phyloP scores from a whole-genome alignment of 1,140 invertebrate species.

The Calliphora vicina region DNA sequence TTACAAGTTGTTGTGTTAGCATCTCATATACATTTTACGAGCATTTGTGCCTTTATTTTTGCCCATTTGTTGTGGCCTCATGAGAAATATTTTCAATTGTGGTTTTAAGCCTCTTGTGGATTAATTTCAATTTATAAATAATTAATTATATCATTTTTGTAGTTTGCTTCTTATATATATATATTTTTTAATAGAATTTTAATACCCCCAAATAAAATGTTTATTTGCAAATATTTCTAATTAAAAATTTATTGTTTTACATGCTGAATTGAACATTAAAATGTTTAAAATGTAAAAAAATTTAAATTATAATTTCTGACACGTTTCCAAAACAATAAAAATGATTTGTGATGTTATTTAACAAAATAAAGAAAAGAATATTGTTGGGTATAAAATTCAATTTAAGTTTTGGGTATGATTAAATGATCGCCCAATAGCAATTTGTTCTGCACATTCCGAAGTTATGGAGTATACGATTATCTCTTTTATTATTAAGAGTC shows the following conservation, averaged over 20 bases:
- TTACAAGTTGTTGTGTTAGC: background rate
- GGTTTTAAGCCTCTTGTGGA: constrained; percentile 32
- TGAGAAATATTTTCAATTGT: constrained; percentile 26
- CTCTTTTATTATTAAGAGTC: too few relatives aligned
- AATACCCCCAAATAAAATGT: background rate
- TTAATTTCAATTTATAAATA: constrained; percentile 31
- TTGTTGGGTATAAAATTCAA: too few relatives aligned
- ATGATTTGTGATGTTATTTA: too few relatives aligned
- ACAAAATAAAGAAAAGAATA: too few relatives aligned
- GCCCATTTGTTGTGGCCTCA: background rate
- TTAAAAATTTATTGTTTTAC: background rate
- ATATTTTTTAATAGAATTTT: background rate
- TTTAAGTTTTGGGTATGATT: too few relatives aligned
- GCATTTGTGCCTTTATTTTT: background rate
- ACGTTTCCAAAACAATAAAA: background rate
- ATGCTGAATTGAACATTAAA: background rate
- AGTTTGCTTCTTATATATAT: background rate
- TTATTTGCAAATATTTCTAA: constrained; percentile 2
- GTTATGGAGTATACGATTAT: too few relatives aligned
- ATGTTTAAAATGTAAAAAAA: background rate
- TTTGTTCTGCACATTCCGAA: too few relatives aligned
- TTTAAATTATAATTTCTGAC: background rate
- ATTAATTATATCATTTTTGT: constrained; percentile 21
- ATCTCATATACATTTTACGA: too few relatives aligned
- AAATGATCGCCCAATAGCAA: too few relatives aligned